phyloP scores from a whole-genome alignment of 2,888 invertebrate species.

The Heliothis peltigera region DNA sequence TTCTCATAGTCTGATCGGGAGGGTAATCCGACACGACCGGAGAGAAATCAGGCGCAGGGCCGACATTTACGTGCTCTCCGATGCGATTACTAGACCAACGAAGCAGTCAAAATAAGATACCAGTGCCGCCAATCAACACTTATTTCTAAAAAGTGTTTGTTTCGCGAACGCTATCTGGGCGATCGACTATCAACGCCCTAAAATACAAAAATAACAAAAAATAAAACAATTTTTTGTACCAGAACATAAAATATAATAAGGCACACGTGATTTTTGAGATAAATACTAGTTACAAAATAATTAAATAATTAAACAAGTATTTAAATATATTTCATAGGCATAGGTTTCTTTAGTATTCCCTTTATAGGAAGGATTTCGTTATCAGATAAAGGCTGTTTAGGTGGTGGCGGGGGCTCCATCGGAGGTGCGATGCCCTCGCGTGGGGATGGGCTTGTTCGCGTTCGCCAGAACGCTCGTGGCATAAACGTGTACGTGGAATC shows the following conservation, averaged over 20 bases:
- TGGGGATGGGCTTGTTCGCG: constrained; percentile 63
- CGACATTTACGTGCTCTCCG: too few relatives aligned
- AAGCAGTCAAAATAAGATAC: too few relatives aligned
- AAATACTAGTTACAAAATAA: constrained; percentile 21
- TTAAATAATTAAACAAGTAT: constrained; percentile 8
- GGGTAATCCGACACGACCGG: too few relatives aligned
- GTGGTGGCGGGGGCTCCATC: constrained; percentile 72
- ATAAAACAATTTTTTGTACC: background rate
- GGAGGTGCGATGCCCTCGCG: constrained; percentile 68
- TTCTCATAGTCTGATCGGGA: too few relatives aligned
- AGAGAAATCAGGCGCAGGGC: too few relatives aligned
- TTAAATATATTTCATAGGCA: constrained; percentile 86
- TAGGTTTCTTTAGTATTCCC: constrained; percentile 86
- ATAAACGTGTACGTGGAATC: constrained; percentile 81
- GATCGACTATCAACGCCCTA: too few relatives aligned
- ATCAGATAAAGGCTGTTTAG: constrained; percentile 67
- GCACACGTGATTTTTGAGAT: constrained; percentile 32
- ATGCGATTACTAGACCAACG: too few relatives aligned
- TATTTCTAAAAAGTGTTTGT: too few relatives aligned
- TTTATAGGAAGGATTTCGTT: constrained; percentile 71
- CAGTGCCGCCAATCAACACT: too few relatives aligned
- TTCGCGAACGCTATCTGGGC: too few relatives aligned
- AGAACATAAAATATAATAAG: constrained; percentile 14
- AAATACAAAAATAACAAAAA: background rate
- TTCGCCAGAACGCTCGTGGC: constrained; percentile 76